phyloP scores from a whole-genome alignment of 2,888 invertebrate genomes.

The Eledona agricola region DNA sequence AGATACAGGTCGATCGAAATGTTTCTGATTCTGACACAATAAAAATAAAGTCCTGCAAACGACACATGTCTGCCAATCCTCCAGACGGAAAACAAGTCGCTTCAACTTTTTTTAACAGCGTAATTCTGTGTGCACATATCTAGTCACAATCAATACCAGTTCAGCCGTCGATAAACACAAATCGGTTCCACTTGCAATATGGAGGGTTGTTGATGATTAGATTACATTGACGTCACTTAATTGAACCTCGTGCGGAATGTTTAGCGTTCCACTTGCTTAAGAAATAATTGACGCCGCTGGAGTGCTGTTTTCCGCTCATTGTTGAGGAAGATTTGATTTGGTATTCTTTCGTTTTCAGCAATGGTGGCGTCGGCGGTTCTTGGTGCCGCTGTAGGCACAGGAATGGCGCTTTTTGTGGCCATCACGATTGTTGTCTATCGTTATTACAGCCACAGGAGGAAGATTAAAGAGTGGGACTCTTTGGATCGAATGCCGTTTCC shows the following conservation, averaged over 20 bases:
- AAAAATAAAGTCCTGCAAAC: too few species aligned
- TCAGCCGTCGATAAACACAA: conserved; percentile 25
- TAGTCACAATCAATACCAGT: conserved; percentile 22
- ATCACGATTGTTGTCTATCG: conserved; percentile 74
- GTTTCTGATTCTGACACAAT: too few species aligned
- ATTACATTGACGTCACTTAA: conserved; percentile 31
- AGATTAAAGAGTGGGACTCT: conserved; percentile 69
- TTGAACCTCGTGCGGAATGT: conserved; percentile 13
- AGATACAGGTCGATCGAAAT: too few species aligned
- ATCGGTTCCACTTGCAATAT: conserved; percentile 28
- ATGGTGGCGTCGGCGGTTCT: conserved; percentile 75
- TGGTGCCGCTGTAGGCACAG: conserved; percentile 74
- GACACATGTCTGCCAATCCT: too few species aligned
- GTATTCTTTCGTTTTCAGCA: conserved; percentile 17
- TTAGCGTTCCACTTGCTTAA: too few species aligned
- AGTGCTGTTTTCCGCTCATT: too few species aligned
- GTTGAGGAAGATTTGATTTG: too few species aligned
- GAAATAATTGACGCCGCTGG: too few species aligned
- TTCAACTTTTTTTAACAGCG: too few species aligned
- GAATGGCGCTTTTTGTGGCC: conserved; percentile 71
- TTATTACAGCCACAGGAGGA: conserved; percentile 68
- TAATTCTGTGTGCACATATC: too few species aligned
- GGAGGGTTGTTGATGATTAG: conserved; percentile 26
- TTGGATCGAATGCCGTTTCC: conserved; percentile 54
- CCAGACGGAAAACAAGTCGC: too few species aligned